A percentile compares a stretch with the other conserved stretches of the same genome.
Conservation (phyloP, 2,888 invertebrate genomes). For the Drosophila mettleri region DNA sequence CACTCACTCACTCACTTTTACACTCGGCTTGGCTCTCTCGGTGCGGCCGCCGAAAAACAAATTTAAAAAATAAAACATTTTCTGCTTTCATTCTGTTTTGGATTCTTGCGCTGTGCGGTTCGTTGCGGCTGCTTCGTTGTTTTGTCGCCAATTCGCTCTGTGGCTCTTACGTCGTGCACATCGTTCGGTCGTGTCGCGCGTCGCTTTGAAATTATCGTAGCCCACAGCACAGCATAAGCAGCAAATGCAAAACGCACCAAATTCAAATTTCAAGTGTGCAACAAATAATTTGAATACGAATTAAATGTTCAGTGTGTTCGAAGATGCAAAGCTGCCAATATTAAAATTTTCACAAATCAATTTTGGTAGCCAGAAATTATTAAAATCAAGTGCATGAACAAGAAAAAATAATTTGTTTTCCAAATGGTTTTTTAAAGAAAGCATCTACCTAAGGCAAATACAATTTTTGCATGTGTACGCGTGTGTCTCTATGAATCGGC, state of each 20-base stretch:
- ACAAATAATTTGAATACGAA: conserved; percentile 34
- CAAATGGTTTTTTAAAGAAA: conserved; percentile 44
- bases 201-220: conserved; percentile 57
- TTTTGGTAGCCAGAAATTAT: conserved; percentile 27
- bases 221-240: conserved; percentile 38
- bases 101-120: conserved; percentile 61
- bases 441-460: conserved; percentile 43
- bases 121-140: conserved; percentile 57
- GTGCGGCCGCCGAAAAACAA: conserved; percentile 47
- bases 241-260: conserved; percentile 40
- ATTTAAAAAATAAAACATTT: conserved; percentile 58
- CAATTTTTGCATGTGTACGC: conserved; percentile 48
- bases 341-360: conserved; percentile 16
- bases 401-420: conserved; percentile 22
- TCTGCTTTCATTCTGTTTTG: conserved; percentile 62
- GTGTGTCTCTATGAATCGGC: conserved; percentile 29
- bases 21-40: conserved; percentile 10
- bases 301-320: conserved; percentile 33
- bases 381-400: conserved; percentile 45
- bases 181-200: conserved; percentile 76
- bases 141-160: conserved; percentile 79
- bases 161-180: conserved; percentile 83
- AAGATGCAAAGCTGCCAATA: conserved; percentile 30
- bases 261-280: conserved; percentile 34
- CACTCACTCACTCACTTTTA: not conserved